A percentile compares a stretch with the other conserved stretches of the same genome.
These are phyloP conservation scores for Brenthis daphne DNA, from an alignment of 2,888 invertebrate species.

Conservation along the genomic window DNA sequence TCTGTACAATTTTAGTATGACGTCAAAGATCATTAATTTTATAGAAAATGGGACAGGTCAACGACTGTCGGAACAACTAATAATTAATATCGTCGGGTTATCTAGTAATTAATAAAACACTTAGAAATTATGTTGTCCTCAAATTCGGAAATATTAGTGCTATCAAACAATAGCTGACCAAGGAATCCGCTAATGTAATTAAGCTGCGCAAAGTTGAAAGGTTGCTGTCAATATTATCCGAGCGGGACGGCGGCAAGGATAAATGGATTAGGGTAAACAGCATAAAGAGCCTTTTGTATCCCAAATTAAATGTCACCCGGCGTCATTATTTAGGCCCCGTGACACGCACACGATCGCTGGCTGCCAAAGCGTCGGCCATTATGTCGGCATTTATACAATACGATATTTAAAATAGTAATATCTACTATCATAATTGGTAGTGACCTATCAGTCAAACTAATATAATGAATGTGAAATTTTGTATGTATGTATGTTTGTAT, in stretches of 20 bases:
- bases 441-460: not conserved
- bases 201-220: constrained; percentile 37
- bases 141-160: constrained; percentile 13
- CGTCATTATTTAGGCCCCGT: constrained; percentile 76
- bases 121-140: not conserved
- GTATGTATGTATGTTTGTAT: too few relatives aligned
- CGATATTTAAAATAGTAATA: not conserved
- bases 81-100: too few relatives aligned
- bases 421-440: not conserved
- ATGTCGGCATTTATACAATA: constrained; percentile 41
- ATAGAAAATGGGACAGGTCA: too few relatives aligned
- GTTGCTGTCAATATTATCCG: constrained; percentile 36
- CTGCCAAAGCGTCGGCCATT: constrained; percentile 48
- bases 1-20: too few relatives aligned
- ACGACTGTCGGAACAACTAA: too few relatives aligned
- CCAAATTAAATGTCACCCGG: constrained; percentile 78
- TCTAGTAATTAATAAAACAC: not conserved
- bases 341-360: constrained; percentile 68
- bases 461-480: too few relatives aligned
- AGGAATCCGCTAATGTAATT: constrained; percentile 36
- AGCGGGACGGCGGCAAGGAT: constrained; percentile 39
- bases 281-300: constrained; percentile 80
- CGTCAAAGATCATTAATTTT: too few relatives aligned
- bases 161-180: constrained; percentile 28
- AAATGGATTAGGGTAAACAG: constrained; percentile 77